Conservation (phyloP, 2,113 vertebrate genomes). For the Prinia subflava region DNA sequence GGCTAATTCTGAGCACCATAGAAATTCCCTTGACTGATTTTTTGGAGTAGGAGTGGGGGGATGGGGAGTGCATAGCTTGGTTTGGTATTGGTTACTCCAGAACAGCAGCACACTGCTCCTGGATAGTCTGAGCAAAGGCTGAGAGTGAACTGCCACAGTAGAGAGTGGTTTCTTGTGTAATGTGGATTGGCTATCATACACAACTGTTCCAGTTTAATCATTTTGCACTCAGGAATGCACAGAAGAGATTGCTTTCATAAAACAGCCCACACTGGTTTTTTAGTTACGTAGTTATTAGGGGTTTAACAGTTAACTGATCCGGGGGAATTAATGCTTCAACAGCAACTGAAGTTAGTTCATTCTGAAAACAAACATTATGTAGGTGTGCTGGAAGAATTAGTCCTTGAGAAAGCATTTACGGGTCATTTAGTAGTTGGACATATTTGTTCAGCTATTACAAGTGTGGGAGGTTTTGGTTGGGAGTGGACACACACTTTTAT, state of each 20-base stretch:
- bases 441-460: neutral
- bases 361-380: constrained; percentile 24
- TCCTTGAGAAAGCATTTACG: constrained; percentile 34
- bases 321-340: constrained; percentile 26
- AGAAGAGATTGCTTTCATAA: neutral
- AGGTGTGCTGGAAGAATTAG: constrained; percentile 22
- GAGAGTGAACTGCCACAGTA: neutral
- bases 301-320: constrained; percentile 27
- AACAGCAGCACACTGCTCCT: neutral
- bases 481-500: neutral
- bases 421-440: neutral
- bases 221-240: neutral
- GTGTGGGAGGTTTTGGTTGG: neutral
- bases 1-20: neutral
- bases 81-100: neutral
- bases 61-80: accelerated
- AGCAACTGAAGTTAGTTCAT: neutral
- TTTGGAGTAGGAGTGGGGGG: neutral
- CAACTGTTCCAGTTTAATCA: neutral
- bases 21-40: neutral
- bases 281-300: neutral
- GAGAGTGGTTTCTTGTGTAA: neutral
- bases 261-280: neutral
- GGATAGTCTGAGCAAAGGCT: neutral
- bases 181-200: accelerated